A percentile compares a stretch with the other conserved stretches of the same genome.
Evolutionary conservation across 2,888 invertebrate species (phyloP).

Genomic region (Gastrophysa polygoni): DNA sequence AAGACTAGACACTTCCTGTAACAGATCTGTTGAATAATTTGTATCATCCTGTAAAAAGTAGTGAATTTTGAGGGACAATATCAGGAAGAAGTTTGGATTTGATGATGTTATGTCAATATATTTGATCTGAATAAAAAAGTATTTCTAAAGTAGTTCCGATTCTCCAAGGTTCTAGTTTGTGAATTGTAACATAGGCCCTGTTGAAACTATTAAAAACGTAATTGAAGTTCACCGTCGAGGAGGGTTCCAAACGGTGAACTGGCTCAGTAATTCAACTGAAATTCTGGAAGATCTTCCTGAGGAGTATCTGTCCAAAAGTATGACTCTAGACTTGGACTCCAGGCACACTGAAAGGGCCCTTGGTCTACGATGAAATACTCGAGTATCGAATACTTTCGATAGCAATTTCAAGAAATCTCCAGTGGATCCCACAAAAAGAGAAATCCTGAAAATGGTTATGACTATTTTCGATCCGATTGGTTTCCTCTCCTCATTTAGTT

Average conservation of each 20-base stretch:
- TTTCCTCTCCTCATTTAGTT: not conserved
- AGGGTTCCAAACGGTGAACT: constrained; percentile 1
- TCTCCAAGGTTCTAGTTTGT: no score
- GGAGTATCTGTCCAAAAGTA: not conserved
- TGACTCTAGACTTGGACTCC: not conserved
- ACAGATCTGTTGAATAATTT: no score
- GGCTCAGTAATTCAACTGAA: constrained; percentile 5
- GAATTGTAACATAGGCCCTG: no score
- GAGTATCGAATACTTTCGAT: no score
- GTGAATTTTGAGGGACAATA: no score
- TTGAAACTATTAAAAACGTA: not conserved
- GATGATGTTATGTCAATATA: no score
- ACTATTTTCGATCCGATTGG: not conserved
- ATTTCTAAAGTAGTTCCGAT: no score
- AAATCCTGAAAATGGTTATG: not conserved
- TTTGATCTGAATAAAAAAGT: no score
- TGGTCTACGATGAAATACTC: not conserved
- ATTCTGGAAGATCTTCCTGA: not conserved
- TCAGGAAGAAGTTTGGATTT: no score
- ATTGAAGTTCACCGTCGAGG: not conserved
- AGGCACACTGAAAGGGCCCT: not conserved
- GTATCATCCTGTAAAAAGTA: no score
- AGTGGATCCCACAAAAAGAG: not conserved
- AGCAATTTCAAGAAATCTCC: not conserved
- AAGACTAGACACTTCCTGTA: no score